Evolutionary conservation across 2,888 invertebrate genomes (phyloP), one percentile per base, ranked within the genome.

Genomic region (Ferrisia virgata): DNA sequence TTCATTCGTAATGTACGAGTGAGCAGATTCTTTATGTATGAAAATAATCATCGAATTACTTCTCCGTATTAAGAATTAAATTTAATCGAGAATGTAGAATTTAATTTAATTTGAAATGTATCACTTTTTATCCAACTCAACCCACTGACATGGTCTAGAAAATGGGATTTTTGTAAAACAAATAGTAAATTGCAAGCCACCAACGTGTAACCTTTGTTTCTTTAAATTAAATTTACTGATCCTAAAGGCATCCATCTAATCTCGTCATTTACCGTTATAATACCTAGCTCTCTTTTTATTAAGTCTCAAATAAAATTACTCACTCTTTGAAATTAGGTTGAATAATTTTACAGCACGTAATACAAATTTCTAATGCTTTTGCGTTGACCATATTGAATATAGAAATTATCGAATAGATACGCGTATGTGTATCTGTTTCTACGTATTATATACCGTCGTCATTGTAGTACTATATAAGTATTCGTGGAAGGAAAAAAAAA

Each of bases 161-260:
- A 53, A 47, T n/a, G 18, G 64, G n/a, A 76, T 76, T 76, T 76
- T 76, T 11, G 22, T 3, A 28, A 64, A 76, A 36, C 72, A 18
- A 76, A 36, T 76, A 11, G 18, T 36, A 76, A 76, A 76, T 36
- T 36, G 36, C 36, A 36, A 36, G 36, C 28, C 72, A 15, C 18
- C 33, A 36, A 76, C 72, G 72, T 69, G 28, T 47, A 53, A 28
- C 33, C 72, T 76, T 76, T 76, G 72, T 76, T 36, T 36, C 33
- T 76, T 76, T 76, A 76, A 76, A 76, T 76, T 76, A 76, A 76
- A 76, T 76, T 76, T 76, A 76, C 33, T 76, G 8, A 76, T 76
- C 31, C 72, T 76, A 76, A 76, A 76, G 36, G 72, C 72, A 76
- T 36, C 72, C 36, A 76, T 76, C 36, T 76, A 76, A 76, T 76